Base-by-base conservation (phyloP, 2,888 invertebrate genomes). In the Brassicogethes aeneus region DNA sequence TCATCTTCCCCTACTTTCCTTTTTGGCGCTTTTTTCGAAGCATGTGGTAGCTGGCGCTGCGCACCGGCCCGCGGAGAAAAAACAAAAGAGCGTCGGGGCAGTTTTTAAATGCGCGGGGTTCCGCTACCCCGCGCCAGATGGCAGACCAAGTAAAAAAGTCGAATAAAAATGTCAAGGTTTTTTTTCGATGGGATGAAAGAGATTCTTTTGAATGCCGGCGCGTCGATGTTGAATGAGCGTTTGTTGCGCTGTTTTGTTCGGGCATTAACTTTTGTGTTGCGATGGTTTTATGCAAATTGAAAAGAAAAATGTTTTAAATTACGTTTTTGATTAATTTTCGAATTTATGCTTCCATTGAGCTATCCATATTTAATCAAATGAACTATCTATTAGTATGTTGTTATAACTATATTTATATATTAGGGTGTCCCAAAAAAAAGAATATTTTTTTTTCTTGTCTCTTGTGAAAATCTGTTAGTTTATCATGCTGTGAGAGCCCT, bases 41-140 rank as follows among this genome's bases (percentile, higher is more conserved):
- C 46, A 42, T 53, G 52, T 40, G 59, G 61, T 56, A 63, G 61
- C 63, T 64, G 55, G 65, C 65, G 65, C 63, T 55, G 47, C 52
- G 36, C 44, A 38, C 39, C 40, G 39, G 30, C 39, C 34, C 17
- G 51, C 47, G 55, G 60, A 48, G 59, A 62, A 65, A 64, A 65
- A 64, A 61, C 55, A 55, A 60, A 32, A 59, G 51, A 51, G 56
- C 46, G n/a, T n/a, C 39, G 36, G 37, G 36, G 35, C 39, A 52
- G 51, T 55, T 56, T 60, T 59, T 54, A 50, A 51, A 49, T 50
- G 55, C 55, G 17, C 34, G n/a, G 48, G 53, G 55, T 62, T 60
- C 44, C 47, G 54, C 65, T 61, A 61, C 57, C 46, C 43, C 8
- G 42, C 36, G 40, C 47, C 48, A 63, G 54, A 54, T 53, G 53